These are phyloP conservation scores for Mactromeris polynyma DNA, from an alignment of 2,888 invertebrate genomes.

Conservation along the genomic window DNA sequence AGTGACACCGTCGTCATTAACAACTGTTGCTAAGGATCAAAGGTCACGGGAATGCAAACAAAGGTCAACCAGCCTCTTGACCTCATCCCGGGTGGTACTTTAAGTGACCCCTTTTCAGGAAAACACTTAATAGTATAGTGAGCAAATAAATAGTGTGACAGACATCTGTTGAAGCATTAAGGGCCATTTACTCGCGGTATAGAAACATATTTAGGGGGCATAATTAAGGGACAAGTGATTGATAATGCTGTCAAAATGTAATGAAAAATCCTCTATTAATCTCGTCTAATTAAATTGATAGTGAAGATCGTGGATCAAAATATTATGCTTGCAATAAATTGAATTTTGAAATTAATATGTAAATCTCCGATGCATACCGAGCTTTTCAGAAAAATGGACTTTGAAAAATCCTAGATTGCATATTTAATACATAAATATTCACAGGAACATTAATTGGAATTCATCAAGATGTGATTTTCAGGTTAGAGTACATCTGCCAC, in stretches of 20 bases:
- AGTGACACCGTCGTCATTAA: constrained; percentile 31
- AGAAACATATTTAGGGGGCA: constrained; percentile 49
- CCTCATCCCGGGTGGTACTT: constrained; percentile 58
- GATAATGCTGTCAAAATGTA: constrained; percentile 41
- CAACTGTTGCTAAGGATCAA: constrained; percentile 48
- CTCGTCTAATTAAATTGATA: constrained; percentile 28
- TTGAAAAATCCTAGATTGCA: neutral
- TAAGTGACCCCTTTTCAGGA: constrained; percentile 31
- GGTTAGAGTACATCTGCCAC: neutral
- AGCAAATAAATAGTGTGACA: constrained; percentile 56
- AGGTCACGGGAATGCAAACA: constrained; percentile 36
- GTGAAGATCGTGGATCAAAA: constrained; percentile 1
- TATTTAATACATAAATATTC: constrained; percentile 15
- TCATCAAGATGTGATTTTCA: neutral
- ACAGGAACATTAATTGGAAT: neutral
- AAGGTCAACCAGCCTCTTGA: constrained; percentile 55
- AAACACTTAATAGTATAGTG: constrained; percentile 55
- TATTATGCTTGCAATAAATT: neutral
- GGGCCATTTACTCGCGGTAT: constrained; percentile 48
- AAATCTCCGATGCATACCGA: neutral
- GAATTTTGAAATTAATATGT: constrained; percentile 25
- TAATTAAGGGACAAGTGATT: constrained; percentile 51
- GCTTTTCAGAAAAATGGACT: neutral
- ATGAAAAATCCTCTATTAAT: constrained; percentile 38
- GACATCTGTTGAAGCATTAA: constrained; percentile 57